Evolutionary conservation across 30 jellyfish, hydroid and myxozoan species (phyloP).

Genomic region (Hydractinia symbiolongicarpus): DNA sequence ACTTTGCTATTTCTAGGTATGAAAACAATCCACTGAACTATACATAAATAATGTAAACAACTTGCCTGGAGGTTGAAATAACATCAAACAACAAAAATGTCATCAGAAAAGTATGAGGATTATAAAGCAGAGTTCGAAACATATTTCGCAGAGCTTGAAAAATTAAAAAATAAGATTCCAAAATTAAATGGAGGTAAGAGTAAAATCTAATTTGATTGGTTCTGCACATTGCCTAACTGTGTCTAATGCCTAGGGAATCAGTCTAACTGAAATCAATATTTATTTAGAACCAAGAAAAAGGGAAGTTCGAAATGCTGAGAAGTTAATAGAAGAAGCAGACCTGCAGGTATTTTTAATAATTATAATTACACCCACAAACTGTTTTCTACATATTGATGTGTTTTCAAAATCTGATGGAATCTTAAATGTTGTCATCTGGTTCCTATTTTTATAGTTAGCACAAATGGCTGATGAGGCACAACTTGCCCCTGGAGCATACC

Average conservation of each 20-base stretch:
- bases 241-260: slow-evolving; percentile 9
- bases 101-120: slow-evolving; percentile 60
- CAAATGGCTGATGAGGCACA: slow-evolving; percentile 85
- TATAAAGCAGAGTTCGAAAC: slow-evolving; percentile 40
- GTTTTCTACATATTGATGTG: too few relatives aligned
- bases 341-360: slow-evolving; percentile 35
- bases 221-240: neutral
- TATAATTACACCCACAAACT: too few relatives aligned
- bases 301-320: slow-evolving; percentile 62
- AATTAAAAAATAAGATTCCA: slow-evolving; percentile 43
- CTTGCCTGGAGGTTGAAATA: too few relatives aligned
- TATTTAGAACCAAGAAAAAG: slow-evolving; percentile 66
- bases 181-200: slow-evolving; percentile 48
- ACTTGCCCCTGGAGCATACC: slow-evolving; percentile 84
- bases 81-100: slow-evolving; percentile 20
- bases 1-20: too few relatives aligned
- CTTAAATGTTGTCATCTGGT: too few relatives aligned
- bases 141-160: slow-evolving; percentile 21
- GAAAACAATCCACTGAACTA: too few relatives aligned
- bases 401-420: too few relatives aligned
- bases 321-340: slow-evolving; percentile 63
- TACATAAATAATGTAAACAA: too few relatives aligned
- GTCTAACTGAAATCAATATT: neutral
- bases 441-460: slow-evolving; percentile 38
- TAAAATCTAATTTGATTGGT: neutral